Conservation (phyloP, 2,113 vertebrate species). For the Kryptolebias marmoratus region DNA sequence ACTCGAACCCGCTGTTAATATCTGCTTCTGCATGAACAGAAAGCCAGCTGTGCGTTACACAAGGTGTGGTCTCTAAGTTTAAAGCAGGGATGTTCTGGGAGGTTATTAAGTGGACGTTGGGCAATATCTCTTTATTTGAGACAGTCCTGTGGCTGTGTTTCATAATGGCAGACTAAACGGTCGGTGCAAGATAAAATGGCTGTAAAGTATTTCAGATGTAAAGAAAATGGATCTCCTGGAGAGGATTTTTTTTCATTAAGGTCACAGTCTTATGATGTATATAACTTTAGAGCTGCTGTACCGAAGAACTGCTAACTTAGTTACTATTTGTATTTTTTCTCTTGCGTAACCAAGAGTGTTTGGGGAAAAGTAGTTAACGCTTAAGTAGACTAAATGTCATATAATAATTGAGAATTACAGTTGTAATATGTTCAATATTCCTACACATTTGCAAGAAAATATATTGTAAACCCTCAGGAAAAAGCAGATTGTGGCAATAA, state of each 20-base stretch:
- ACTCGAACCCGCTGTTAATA: neutral
- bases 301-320: neutral
- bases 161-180: slow-evolving; percentile 1
- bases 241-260: neutral
- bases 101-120: slow-evolving; percentile 10
- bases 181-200: slow-evolving; percentile 3
- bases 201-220: slow-evolving; percentile 11
- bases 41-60: neutral
- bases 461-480: neutral
- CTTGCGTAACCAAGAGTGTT: neutral
- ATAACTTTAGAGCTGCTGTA: neutral
- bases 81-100: slow-evolving; percentile 11
- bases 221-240: neutral
- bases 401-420: neutral
- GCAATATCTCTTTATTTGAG: slow-evolving; percentile 7
- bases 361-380: neutral
- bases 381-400: neutral
- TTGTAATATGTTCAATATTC: neutral
- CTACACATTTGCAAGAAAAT: neutral
- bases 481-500: neutral
- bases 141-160: neutral
- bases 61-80: neutral
- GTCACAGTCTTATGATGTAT: neutral
- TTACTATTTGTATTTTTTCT: neutral
- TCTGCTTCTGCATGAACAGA: neutral